Evolutionary conservation across 2,888 invertebrate species (phyloP).

Genomic region (Eupeodes luniger): DNA sequence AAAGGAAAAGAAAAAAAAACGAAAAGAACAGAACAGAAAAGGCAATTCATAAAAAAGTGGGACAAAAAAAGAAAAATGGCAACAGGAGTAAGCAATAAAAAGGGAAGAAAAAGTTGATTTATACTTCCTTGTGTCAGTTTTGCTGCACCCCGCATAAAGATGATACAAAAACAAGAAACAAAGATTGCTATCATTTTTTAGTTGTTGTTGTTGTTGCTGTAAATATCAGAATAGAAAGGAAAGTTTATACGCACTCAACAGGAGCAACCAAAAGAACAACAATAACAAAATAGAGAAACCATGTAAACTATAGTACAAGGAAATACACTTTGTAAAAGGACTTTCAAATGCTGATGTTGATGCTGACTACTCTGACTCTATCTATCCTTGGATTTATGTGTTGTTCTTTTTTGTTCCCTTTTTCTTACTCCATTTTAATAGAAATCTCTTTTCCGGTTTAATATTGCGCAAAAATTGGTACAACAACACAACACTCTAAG

Average conservation of each 20-base stretch:
- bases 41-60: conserved; percentile 33
- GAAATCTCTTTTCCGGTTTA: conserved; percentile 56
- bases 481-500: conserved; percentile 9
- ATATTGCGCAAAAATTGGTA: conserved; percentile 45
- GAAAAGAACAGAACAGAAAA: conserved; percentile 25
- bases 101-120: conserved; percentile 65
- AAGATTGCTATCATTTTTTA: conserved; percentile 57
- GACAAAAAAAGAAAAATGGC: conserved; percentile 9
- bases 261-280: conserved; percentile 45
- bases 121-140: conserved; percentile 69
- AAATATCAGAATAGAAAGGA: conserved; percentile 3
- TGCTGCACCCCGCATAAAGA: conserved; percentile 45
- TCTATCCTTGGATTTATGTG: conserved; percentile 11
- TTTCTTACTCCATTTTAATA: conserved; percentile 13
- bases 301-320: not conserved
- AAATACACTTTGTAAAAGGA: conserved; percentile 31
- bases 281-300: conserved; percentile 15
- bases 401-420: not conserved
- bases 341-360: conserved; percentile 1
- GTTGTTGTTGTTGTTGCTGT: not conserved
- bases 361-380: conserved; percentile 48
- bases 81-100: conserved; percentile 44
- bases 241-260: conserved; percentile 44
- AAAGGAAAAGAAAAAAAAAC: conserved; percentile 50
- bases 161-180: conserved; percentile 8